Base-by-base conservation (phyloP, 2,888 invertebrate genomes). In the Sinelater perroti region DNA sequence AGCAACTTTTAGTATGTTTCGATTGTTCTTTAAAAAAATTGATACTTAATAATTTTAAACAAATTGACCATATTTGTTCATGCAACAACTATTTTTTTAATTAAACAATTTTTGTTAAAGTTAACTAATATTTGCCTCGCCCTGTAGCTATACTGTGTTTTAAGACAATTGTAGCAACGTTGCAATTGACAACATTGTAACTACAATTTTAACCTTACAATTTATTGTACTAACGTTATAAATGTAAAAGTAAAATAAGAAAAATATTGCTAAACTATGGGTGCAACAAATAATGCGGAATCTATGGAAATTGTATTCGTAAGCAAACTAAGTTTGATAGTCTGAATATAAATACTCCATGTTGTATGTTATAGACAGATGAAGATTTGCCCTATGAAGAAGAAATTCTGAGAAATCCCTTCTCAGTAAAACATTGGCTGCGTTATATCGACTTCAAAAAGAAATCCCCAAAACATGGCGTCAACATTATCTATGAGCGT, bases 371-470 rank as follows among this genome's bases (percentile, higher is more conserved):
- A 46, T 75, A 93, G 90, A 88, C 86, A 62, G 96, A 97, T 76
- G 96, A 97, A 73, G 99, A 99, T 80, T 81, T 99, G 30, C 95
- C 97, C 0, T 99, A 96, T 76, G 99, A 99, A 79, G 99, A 99
- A 78, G 99, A 99, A 80, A 97, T 99, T 69, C 82, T 99, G 28
- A 83, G 98, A 62, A 99, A 99, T 80, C 96, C 97, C 0, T 97
- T 90, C 79, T 97, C 97, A 1, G 94, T 99, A 0, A 97, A 97
- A 78, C 96, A 97, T 75, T 99, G 99, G 99, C 83, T 97, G 50
- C 86, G 99, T 11, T 99, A 98, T 74, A 93, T 99, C 53, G 97
- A 98, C 56, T 96, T 97, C 76, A 95, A 97, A 74, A 94, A 94
- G 74, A 86, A 86, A 67, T 87, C 91, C 0, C 87, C 93, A 0